These are phyloP conservation scores for Eretmocerus hayati DNA, from an alignment of 2,888 invertebrate genomes.

Conservation along the genomic window DNA sequence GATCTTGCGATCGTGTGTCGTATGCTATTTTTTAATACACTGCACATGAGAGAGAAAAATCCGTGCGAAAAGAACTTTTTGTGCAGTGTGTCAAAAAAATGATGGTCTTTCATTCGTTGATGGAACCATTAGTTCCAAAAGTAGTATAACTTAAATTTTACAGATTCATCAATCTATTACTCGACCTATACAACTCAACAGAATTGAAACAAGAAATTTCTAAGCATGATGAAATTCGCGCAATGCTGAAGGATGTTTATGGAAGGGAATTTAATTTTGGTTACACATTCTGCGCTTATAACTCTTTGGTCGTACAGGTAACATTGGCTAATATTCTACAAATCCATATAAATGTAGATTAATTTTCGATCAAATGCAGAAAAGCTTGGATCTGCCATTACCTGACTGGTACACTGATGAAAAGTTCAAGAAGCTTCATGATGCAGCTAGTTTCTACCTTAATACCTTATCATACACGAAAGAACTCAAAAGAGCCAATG, in stretches of 20 bases:
- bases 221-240: not conserved
- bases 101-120: too few species aligned
- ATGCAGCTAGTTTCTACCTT: slow-evolving; percentile 4
- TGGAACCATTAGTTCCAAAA: not conserved
- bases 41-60: too few species aligned
- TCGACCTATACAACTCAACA: not conserved
- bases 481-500: slow-evolving; percentile 8
- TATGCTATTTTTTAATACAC: too few species aligned
- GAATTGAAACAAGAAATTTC: not conserved
- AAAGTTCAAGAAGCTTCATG: not conserved
- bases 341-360: too few species aligned
- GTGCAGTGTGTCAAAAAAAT: too few species aligned
- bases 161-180: not conserved
- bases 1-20: too few species aligned
- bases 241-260: slow-evolving; percentile 1
- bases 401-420: slow-evolving; percentile 11
- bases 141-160: not conserved
- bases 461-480: slow-evolving; percentile 3
- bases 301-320: slow-evolving; percentile 5
- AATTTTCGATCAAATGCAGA: slow-evolving; percentile 2
- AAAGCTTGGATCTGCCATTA: slow-evolving; percentile 6
- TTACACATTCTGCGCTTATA: slow-evolving; percentile 4
- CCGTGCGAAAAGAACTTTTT: too few species aligned
- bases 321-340: too few species aligned
- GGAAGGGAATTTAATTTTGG: slow-evolving; percentile 1